These are phyloP conservation scores for Heliconius hortense DNA, from an alignment of 2,888 invertebrate species.

Conservation along the genomic window DNA sequence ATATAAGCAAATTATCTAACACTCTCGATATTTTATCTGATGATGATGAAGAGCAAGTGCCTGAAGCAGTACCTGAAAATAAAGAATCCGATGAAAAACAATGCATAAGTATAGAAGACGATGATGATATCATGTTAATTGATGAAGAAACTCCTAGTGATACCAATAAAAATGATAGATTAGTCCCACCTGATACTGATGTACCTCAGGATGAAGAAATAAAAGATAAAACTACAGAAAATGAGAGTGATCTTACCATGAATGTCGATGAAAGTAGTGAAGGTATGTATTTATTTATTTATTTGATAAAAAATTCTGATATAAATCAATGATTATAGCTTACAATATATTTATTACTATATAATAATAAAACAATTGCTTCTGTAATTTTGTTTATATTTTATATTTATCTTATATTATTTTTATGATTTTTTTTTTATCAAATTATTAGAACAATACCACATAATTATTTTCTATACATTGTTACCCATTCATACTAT, in stretches of 20 bases:
- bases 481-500: too few relatives aligned
- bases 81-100: slow-evolving; percentile 49
- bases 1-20: slow-evolving; percentile 63
- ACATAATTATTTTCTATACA: too few relatives aligned
- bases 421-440: too few relatives aligned
- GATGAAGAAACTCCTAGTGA: slow-evolving; percentile 57
- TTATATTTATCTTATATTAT: too few relatives aligned
- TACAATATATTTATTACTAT: too few relatives aligned
- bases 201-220: slow-evolving; percentile 41
- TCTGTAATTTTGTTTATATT: too few relatives aligned
- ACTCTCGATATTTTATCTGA: slow-evolving; percentile 71
- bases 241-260: not conserved
- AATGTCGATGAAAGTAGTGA: not conserved
- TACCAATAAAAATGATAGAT: slow-evolving; percentile 29
- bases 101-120: slow-evolving; percentile 67
- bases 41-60: slow-evolving; percentile 64
- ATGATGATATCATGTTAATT: slow-evolving; percentile 74
- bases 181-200: slow-evolving; percentile 32
- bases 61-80: slow-evolving; percentile 38
- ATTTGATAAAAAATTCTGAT: too few relatives aligned
- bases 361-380: too few relatives aligned
- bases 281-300: not conserved
- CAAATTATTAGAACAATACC: too few relatives aligned
- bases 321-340: too few relatives aligned
- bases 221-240: slow-evolving; percentile 24